phyloP scores from a whole-genome alignment of 2,888 invertebrate species.

The Agrotis clavis region DNA sequence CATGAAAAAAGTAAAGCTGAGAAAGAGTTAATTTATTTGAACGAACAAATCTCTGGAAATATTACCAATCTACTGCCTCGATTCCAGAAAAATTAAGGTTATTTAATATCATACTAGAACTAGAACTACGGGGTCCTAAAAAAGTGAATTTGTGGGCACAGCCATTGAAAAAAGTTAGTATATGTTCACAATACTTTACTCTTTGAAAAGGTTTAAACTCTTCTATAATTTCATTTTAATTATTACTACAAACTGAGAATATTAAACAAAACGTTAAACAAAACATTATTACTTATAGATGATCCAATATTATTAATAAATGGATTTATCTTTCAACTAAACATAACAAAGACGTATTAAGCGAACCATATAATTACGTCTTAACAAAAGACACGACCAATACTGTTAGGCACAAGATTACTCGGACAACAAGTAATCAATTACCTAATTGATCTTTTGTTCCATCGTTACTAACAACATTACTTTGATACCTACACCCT shows the following conservation, averaged over 20 bases:
- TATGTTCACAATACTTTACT: too few species aligned
- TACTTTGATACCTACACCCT: slow-evolving; percentile 22
- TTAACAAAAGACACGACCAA: slow-evolving; percentile 21
- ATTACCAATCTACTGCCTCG: too few species aligned
- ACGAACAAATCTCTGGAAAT: too few species aligned
- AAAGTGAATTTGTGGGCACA: background rate
- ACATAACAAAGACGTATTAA: slow-evolving; percentile 18
- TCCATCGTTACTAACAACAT: slow-evolving; percentile 27
- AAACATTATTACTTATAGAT: background rate
- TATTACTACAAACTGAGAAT: background rate
- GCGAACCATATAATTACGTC: slow-evolving; percentile 13
- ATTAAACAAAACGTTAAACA: background rate
- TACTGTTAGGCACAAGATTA: slow-evolving; percentile 11
- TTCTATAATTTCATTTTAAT: too few species aligned
- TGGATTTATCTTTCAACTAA: background rate
- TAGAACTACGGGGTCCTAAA: too few species aligned
- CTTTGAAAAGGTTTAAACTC: too few species aligned
- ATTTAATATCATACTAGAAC: too few species aligned
- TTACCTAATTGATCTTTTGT: slow-evolving; percentile 39
- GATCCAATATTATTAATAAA: background rate
- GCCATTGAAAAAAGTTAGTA: too few species aligned
- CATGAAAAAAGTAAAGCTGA: too few species aligned
- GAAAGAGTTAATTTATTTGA: too few species aligned
- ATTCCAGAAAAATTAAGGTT: too few species aligned
- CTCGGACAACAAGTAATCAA: slow-evolving; percentile 28